These are phyloP conservation scores for Acanthacorydalis orientalis DNA, from an alignment of 2,888 invertebrate genomes.

Conservation along the genomic window DNA sequence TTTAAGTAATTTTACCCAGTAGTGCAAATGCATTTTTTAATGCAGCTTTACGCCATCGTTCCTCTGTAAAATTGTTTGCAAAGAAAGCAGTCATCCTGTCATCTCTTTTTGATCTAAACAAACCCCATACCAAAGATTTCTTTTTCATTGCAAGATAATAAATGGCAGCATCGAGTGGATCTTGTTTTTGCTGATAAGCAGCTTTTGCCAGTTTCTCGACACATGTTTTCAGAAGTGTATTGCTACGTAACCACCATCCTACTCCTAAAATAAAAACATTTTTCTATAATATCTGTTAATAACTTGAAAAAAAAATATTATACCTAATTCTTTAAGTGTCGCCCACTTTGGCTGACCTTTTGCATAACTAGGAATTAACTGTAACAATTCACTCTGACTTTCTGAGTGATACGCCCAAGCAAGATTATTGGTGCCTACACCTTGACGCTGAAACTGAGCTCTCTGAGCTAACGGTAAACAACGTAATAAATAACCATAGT, in stretches of 20 bases:
- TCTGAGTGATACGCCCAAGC: slow-evolving; percentile 99
- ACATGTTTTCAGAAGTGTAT: slow-evolving; percentile 60
- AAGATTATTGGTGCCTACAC: slow-evolving; percentile 76
- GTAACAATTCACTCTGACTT: slow-evolving; percentile 85
- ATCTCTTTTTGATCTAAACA: slow-evolving; percentile 77
- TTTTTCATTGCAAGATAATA: slow-evolving; percentile 98
- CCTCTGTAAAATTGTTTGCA: slow-evolving; percentile 80
- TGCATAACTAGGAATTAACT: slow-evolving; percentile 72
- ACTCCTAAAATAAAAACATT: slow-evolving; percentile 37
- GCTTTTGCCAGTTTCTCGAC: slow-evolving; percentile 90
- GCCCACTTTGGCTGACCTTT: slow-evolving; percentile 80
- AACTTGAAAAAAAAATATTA: slow-evolving; percentile 19
- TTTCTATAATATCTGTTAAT: background rate
- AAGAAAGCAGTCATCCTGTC: slow-evolving; percentile 92
- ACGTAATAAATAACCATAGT: slow-evolving; percentile 85
- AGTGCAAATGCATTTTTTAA: slow-evolving; percentile 95
- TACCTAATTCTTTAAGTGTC: slow-evolving; percentile 66
- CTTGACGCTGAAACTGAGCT: slow-evolving; percentile 68
- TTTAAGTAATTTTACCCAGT: slow-evolving; percentile 30
- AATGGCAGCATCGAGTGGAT: slow-evolving; percentile 93
- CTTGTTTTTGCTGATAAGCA: slow-evolving; percentile 78
- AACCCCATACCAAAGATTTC: slow-evolving; percentile 88
- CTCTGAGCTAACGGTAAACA: slow-evolving; percentile 86
- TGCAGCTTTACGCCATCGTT: slow-evolving; percentile 94
- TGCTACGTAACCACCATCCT: slow-evolving; percentile 93